Evolutionary conservation across 2,113 vertebrate genomes (phyloP), one percentile per base, ranked within the genome.

Genomic region (Struthidea cinerea): DNA sequence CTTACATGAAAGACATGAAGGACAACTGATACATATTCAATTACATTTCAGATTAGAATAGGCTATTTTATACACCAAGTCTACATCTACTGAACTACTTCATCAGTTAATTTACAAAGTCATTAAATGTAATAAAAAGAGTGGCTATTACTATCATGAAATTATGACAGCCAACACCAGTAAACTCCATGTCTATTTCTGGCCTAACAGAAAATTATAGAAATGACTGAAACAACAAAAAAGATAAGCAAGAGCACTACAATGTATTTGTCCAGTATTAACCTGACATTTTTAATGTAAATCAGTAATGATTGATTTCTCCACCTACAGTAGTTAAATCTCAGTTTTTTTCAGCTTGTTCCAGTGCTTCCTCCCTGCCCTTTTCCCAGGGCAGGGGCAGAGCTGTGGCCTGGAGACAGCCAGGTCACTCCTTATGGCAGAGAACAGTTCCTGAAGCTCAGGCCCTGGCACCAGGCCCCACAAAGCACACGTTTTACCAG

Each of bases 61-160:
- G 12, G n/a, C 7, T 67, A 52, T 39, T 73, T 86, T 53, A 65
- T 47, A 82, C 14, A 71, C 17, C 24, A 79, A 83, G 24, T 10
- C n/a, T 56, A 81, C 79, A 89, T 70, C 42, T 63, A 76, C 19
- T 16, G 37, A 94, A 84, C 18, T 89, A 75, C 55, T 91, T 65
- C 60, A 92, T 88, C 41, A 39, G 42, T 33, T 93, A 59, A 89
- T 92, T 86, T 78, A 74, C 47, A 15, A 53, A 94, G 65, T 50
- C 49, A 57, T 90, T 87, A 95, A 67, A 75, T 7, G 26, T 32
- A 92, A 84, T 69, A 87, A 90, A 84, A 87, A 3, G 23, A 60
- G 21, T 46, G 37, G 26, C 33, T 82, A 49, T 26, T 35, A 42
- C 12, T 11, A 47, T 33, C 26, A 32, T 6, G 59, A 76, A 93